Percentiles rank a stretch among this genome's conserved stretches.
Conservation (phyloP, 2,113 vertebrate genomes). For the Phrynosoma blainvillii region DNA sequence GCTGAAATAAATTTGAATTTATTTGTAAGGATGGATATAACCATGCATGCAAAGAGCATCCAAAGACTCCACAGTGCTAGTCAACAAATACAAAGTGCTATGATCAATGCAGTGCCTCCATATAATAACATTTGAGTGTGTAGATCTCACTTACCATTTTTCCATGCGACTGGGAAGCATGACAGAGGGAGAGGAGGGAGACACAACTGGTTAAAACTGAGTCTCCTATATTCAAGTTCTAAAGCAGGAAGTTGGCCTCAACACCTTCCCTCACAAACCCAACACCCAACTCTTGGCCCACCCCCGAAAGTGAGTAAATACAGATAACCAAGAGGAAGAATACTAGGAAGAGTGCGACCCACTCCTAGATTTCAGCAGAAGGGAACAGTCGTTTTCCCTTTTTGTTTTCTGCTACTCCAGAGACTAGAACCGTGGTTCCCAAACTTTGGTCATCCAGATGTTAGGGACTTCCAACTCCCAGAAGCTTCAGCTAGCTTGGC, state of each 20-base stretch:
- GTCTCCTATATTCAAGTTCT: background rate
- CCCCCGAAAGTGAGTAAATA: too few relatives aligned
- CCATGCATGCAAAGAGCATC: background rate
- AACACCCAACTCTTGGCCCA: background rate
- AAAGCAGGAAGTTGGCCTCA: background rate
- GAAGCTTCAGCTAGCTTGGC: too few relatives aligned
- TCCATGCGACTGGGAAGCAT: slow-evolving; percentile 92
- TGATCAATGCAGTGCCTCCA: background rate
- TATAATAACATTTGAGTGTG: background rate
- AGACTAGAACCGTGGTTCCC: too few relatives aligned
- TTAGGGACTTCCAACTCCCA: too few relatives aligned
- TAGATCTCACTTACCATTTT: slow-evolving; percentile 92
- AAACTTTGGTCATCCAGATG: too few relatives aligned
- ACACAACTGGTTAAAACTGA: slow-evolving; percentile 25
- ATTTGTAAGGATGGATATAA: background rate
- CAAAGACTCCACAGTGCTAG: slow-evolving; percentile 16
- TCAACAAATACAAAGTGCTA: slow-evolving; percentile 21
- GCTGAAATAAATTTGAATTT: too few relatives aligned
- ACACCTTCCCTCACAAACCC: background rate
- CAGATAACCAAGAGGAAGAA: background rate
- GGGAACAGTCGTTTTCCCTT: too few relatives aligned
- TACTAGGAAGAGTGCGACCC: background rate
- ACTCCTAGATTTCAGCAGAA: background rate
- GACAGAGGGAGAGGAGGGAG: slow-evolving; percentile 75
- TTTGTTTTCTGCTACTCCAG: too few relatives aligned